Evolutionary conservation across 1,140 invertebrate species (phyloP), one percentile per base, ranked within the genome.

Genomic region (Aphelinus atriplicis): DNA sequence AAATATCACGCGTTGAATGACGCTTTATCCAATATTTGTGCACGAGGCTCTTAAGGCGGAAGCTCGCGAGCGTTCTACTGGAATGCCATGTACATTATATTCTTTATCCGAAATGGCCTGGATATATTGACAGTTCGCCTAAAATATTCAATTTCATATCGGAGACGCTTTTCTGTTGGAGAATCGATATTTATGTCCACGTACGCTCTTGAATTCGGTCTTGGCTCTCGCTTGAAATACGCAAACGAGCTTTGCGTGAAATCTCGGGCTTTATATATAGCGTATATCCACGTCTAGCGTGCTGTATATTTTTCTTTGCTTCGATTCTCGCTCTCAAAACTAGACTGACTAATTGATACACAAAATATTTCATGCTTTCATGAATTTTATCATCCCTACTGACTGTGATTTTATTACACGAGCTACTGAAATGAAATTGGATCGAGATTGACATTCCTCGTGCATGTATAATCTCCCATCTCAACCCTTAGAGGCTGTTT

Each of bases 81-180:
- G 47, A 60, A 69, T 73, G 55, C 63, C 7, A 5, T 67, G 64
- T 67, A 67, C 48, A 73, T 73, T 58, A 67, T 73, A 73, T 73
- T 73, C 71, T 73, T 73, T 73, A 73, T 73, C 71, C 56, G 64
- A 53, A 67, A 67, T 67, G 65, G 71, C 56, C 53, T 48, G 47
- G 63, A 67, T 66, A 67, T 67, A 73, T 73, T 73, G 71, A 73
- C 64, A 73, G 63, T 73, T 73, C 67, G 56, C 47, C 45, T 73
- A 73, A 73, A 73, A 73, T 73, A 73, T 73, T 73, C 71, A 73
- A 73, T 73, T 73, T 73, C 55, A 73, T 73, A 73, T 73, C 65
- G 71, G 42, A 56, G 58, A 60, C 71, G 56, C 71, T 67, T 67
- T 73, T 53, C 71, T 61, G 55, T 51, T 65, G 1, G 62, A 62